A percentile compares a stretch with the other conserved stretches of the same genome.
Conservation (phyloP, 2,797 vertebrate genomes). For the Takifugu ocellatus region DNA sequence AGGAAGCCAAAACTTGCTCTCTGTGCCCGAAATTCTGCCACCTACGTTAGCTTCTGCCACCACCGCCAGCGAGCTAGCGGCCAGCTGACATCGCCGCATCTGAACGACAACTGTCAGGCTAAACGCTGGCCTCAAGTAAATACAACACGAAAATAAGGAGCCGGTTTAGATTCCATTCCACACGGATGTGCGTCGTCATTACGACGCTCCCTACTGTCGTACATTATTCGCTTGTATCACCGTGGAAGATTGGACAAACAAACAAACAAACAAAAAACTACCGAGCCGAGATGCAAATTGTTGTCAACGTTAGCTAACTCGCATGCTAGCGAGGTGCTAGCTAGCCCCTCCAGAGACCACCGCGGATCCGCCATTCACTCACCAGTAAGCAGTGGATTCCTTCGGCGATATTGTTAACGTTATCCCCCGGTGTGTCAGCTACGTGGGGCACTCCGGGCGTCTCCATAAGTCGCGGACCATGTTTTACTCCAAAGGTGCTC, state of each 20-base stretch:
- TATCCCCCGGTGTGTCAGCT: conserved; percentile 27
- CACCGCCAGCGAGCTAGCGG: conserved; percentile 7
- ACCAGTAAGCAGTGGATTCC: conserved; percentile 45
- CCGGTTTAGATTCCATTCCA: neutral
- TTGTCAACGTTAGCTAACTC: conserved; percentile 47
- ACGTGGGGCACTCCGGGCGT: conserved; percentile 33
- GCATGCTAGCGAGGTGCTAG: conserved; percentile 40
- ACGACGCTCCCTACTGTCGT: neutral
- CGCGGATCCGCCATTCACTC: conserved; percentile 26
- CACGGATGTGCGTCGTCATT: rapidly evolving
- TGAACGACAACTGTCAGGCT: conserved; percentile 44
- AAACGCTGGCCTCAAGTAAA: conserved; percentile 23
- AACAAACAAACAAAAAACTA: neutral
- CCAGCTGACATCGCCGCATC: conserved; percentile 49
- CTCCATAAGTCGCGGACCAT: conserved; percentile 67
- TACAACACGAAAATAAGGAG: neutral
- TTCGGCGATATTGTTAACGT: conserved; percentile 19
- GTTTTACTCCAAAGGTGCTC: conserved; percentile 49
- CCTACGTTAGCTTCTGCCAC: conserved; percentile 10
- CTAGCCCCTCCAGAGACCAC: conserved; percentile 34
- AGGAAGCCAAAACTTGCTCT: neutral
- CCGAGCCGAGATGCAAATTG: conserved; percentile 32
- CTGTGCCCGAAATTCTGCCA: neutral
- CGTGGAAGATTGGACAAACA: too few relatives aligned
- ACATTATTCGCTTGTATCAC: too few relatives aligned